Percentiles rank a stretch among this genome's conserved stretches.
phyloP scores from a whole-genome alignment of 1,140 invertebrate species.

The Drosophila mayri region DNA sequence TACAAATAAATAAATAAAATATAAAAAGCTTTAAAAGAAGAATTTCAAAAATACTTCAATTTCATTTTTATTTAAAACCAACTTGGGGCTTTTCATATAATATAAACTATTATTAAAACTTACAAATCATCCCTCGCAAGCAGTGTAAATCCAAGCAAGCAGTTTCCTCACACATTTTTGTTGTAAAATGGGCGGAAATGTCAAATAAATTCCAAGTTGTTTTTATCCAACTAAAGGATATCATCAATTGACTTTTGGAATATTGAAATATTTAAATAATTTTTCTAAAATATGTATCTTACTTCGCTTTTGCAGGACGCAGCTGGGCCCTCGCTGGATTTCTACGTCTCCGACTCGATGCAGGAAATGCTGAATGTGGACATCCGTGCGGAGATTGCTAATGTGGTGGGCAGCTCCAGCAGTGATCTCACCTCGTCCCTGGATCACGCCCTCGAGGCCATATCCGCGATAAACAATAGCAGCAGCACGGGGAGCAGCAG shows the following conservation, averaged over 20 bases:
- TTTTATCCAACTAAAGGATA: not conserved
- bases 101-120: not conserved
- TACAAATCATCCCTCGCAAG: not conserved
- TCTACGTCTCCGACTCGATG: constrained; percentile 89
- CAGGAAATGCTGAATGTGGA: constrained; percentile 93
- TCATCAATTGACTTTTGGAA: not conserved
- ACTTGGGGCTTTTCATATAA: too few relatives aligned
- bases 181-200: not conserved
- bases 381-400: constrained; percentile 92
- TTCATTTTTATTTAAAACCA: too few relatives aligned
- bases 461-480: constrained; percentile 61
- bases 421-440: constrained; percentile 86
- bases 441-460: constrained; percentile 72
- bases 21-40: too few relatives aligned
- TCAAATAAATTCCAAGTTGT: not conserved
- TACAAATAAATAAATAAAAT: too few relatives aligned
- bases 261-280: not conserved
- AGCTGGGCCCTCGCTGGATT: constrained; percentile 86
- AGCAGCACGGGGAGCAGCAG: constrained; percentile 17
- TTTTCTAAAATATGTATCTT: constrained; percentile 11
- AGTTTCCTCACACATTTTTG: not conserved
- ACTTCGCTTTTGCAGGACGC: constrained; percentile 85
- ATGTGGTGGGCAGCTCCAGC: constrained; percentile 89
- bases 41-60: too few relatives aligned
- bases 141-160: not conserved